Evolutionary conservation across 2,113 vertebrate species (phyloP), one percentile per base, ranked within the genome.

Genomic region (Natator depressus): DNA sequence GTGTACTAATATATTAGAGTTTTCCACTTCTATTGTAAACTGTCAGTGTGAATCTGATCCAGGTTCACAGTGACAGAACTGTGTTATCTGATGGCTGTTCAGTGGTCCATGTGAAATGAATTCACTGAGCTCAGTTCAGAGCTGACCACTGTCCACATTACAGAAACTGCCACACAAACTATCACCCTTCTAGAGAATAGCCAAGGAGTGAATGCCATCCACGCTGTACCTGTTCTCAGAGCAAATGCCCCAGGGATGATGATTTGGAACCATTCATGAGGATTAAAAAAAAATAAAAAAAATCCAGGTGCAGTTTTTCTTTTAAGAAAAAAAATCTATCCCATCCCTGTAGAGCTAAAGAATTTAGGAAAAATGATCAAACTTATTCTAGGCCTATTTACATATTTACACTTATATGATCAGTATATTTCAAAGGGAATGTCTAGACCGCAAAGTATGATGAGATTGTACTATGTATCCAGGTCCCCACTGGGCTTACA

Each of bases 31-130:
- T 72, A 22, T 38, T 38, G 19, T 38, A 38, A 88, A 86, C 95
- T 94, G 92, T 50, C 86, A 79, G 93, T 91, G 57, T 0, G 1
- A 96, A 89, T 51, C 42, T 4, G 0, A 9, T 19, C 42, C 92
- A 87, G 50, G 84, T 91, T 89, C 95, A 85, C 81, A 95, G 93
- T 75, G 38, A 59, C 57, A 95, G 91, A 94, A 95, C 97, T 96
- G 93, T 86, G 94, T 97, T 94, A 96, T 79, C 92, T 93, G 93
- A 97, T 96, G 89, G 92, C 57, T 95, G 92, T 51, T 94, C 96
- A 93, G 85, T 54, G 80, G 94, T 92, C 94, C 96, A 65, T 94
- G 79, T 65, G 93, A 94, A 95, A 10, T 75, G 85, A 96, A 96
- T 97, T 96, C 95, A 97, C 89, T 97, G 93, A 88, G 95, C 96